Percentiles rank a stretch among this genome's conserved stretches.
Evolutionary conservation across 2,888 invertebrate species (phyloP).

Genomic region (Limenitis camilla): DNA sequence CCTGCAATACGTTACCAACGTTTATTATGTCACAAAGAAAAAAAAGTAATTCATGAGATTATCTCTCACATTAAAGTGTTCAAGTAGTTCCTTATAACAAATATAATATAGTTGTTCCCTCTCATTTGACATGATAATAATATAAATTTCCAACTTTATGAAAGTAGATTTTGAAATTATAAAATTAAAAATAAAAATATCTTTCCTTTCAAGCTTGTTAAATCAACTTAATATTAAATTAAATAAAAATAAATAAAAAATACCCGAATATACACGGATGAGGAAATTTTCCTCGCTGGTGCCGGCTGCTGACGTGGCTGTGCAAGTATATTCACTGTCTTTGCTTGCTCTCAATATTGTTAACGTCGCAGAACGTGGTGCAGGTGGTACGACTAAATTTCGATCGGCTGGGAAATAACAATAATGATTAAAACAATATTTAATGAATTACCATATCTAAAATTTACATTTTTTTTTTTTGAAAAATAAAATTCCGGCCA

Average conservation of each 20-base stretch:
- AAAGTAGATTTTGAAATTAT: too few species aligned
- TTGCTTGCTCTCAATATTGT: conserved; percentile 49
- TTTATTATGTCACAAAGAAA: too few species aligned
- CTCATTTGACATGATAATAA: too few species aligned
- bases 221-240: background rate
- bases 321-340: conserved; percentile 83
- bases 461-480: too few species aligned
- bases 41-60: too few species aligned
- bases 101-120: too few species aligned
- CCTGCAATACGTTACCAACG: background rate
- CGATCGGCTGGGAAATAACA: conserved; percentile 27
- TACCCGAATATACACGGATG: conserved; percentile 57
- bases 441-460: too few species aligned
- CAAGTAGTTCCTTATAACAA: too few species aligned
- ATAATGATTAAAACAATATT: background rate
- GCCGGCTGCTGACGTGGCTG: conserved; percentile 79
- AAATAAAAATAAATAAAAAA: conserved; percentile 5
- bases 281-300: conserved; percentile 77
- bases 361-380: conserved; percentile 48
- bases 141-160: too few species aligned
- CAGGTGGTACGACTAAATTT: conserved; percentile 37
- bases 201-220: background rate
- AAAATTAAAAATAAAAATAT: background rate
- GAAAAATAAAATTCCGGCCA: conserved; percentile 16
- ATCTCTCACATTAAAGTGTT: too few species aligned